phyloP scores from a whole-genome alignment of 2,797 vertebrate genomes.

The Hippoglossus hippoglossus region DNA sequence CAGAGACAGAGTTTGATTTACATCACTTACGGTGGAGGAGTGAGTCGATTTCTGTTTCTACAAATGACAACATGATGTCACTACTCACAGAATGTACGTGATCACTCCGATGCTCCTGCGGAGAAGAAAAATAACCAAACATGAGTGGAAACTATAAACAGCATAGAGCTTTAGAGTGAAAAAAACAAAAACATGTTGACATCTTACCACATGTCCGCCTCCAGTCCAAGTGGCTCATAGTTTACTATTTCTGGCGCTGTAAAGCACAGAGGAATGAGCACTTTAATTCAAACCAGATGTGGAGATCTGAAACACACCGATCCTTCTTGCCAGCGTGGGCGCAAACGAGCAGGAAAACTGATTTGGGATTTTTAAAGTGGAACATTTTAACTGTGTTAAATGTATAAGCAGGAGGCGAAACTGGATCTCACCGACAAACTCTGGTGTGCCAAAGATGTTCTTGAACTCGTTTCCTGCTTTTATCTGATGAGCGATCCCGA shows the following conservation, averaged over 20 bases:
- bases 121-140: slow-evolving; percentile 44
- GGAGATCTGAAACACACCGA: slow-evolving; percentile 23
- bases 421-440: slow-evolving; percentile 92
- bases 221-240: slow-evolving; percentile 96
- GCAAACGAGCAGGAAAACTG: neutral
- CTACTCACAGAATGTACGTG: slow-evolving; percentile 98
- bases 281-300: slow-evolving; percentile 70
- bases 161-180: slow-evolving; percentile 1
- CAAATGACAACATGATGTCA: neutral
- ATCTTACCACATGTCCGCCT: slow-evolving; percentile 98
- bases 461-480: slow-evolving; percentile 98
- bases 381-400: neutral
- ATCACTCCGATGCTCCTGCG: slow-evolving; percentile 97
- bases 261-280: slow-evolving; percentile 53
- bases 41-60: neutral
- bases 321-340: slow-evolving; percentile 6
- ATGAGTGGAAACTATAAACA: slow-evolving; percentile 30
- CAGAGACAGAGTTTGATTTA: slow-evolving; percentile 7
- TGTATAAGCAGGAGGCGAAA: neutral
- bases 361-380: slow-evolving; percentile 4
- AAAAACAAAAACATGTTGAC: neutral
- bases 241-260: slow-evolving; percentile 98
- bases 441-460: slow-evolving; percentile 97
- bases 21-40: neutral
- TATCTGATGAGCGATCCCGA: slow-evolving; percentile 97